Evolutionary conservation across 2,888 invertebrate species (phyloP).

Genomic region (Acrocyrtus sp.): DNA sequence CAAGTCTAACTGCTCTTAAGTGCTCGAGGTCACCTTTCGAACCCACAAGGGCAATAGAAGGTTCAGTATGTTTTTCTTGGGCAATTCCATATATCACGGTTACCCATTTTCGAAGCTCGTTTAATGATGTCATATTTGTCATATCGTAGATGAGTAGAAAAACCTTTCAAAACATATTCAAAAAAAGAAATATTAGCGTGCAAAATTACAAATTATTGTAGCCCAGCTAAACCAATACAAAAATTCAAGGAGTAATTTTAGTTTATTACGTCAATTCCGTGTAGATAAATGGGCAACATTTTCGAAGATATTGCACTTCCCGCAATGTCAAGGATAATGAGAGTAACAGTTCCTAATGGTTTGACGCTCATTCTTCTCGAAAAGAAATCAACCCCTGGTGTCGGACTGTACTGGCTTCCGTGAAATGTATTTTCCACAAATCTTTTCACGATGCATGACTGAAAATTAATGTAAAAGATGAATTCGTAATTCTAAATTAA

Average conservation of each 20-base stretch:
- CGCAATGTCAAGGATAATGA: conserved; percentile 58
- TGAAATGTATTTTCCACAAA: conserved; percentile 61
- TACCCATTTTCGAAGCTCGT: conserved; percentile 61
- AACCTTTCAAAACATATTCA: conserved; percentile 35
- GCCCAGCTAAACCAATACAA: background rate
- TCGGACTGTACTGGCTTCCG: conserved; percentile 59
- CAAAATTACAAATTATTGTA: background rate
- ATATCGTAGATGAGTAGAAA: conserved; percentile 59
- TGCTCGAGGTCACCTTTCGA: conserved; percentile 61
- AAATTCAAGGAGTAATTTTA: background rate
- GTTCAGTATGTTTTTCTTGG: conserved; percentile 44
- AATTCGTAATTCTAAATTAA: background rate
- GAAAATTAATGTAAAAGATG: conserved; percentile 9
- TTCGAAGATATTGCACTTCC: conserved; percentile 56
- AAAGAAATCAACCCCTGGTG: conserved; percentile 58
- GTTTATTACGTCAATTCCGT: conserved; percentile 60
- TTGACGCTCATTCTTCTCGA: conserved; percentile 57
- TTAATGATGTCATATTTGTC: conserved; percentile 57
- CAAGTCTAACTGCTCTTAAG: conserved; percentile 56
- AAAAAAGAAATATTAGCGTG: background rate
- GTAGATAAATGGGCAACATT: conserved; percentile 59
- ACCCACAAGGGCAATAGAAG: conserved; percentile 57
- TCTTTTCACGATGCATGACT: conserved; percentile 61
- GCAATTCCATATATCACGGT: conserved; percentile 38
- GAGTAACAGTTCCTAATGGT: conserved; percentile 55